Base-by-base conservation (phyloP, 2,888 invertebrate species). In the Rhagonycha lutea region DNA sequence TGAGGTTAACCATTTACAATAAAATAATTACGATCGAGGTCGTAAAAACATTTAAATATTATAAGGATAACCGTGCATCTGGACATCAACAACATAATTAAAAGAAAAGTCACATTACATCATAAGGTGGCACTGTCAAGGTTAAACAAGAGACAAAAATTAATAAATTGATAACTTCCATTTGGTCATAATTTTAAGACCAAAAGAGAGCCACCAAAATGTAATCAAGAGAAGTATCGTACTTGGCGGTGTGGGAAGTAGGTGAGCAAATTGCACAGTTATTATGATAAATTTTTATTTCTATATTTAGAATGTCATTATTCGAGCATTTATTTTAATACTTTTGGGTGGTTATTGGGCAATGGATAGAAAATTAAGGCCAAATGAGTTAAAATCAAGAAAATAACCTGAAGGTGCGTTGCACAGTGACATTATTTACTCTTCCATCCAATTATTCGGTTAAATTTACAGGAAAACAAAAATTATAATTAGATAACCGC, bases 81-180 rank as follows among this genome's bases (percentile, higher is more conserved):
- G 14, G 14, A 68, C 23, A 65, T 65, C 23, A 65, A 65, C 23
- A 65, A 65, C 26, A 24, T 65, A 65, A 11, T 60, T 61, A 61
- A 68, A 26, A 61, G 69, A 5, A 18, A 68, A 29, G 68, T 60
- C 18, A 61, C 23, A 70, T 76, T 73, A 76, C 76, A 76, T 76
- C 76, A 76, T 73, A 70, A 76, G 73, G 68, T 76, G 73, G 73
- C 76, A 76, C 47, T 76, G 73, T 67, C 76, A 76, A 76, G 76
- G 76, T 65, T 68, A 72, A 67, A 65, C 14, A n/a, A 14, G n/a
- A 14, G 26, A 73, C 28, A 65, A 47, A 14, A 74, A 70, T 74
- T 74, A 69, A 11, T 73, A 62, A 73, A 73, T 73, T 73, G 62
- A 62, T 28, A 69, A 23, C 61, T 29, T 18, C 62, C 12, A 68